These are phyloP conservation scores for Zaprionus gabonicus DNA, from an alignment of 1,140 invertebrate species.

Conservation along the genomic window DNA sequence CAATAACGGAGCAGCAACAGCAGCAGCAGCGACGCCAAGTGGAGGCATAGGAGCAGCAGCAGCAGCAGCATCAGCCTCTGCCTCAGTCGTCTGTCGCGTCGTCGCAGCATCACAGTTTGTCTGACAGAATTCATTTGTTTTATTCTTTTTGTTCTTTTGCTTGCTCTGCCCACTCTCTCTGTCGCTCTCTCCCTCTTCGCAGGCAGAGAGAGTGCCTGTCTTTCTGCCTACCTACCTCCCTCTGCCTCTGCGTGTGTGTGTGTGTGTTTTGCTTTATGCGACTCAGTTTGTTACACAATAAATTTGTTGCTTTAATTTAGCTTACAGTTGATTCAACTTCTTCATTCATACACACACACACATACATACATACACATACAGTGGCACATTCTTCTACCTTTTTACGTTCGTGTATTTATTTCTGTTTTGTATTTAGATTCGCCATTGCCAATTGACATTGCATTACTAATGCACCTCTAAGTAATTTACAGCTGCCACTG, in stretches of 20 bases:
- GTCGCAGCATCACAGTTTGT: conserved; percentile 45
- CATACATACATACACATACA: neutral
- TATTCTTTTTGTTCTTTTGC: conserved; percentile 58
- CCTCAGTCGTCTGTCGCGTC: neutral
- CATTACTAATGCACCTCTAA: conserved; percentile 40
- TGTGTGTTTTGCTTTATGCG: conserved; percentile 48
- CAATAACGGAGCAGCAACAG: conserved; percentile 61
- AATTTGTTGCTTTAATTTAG: conserved; percentile 58
- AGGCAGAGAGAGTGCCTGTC: conserved; percentile 2
- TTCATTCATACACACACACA: conserved; percentile 31
- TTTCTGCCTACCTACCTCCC: conserved; percentile 23
- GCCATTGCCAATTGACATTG: conserved; percentile 37
- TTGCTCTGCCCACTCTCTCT: conserved; percentile 34
- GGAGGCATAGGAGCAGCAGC: conserved; percentile 29
- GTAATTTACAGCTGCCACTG: conserved; percentile 27
- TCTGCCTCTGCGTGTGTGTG: conserved; percentile 17
- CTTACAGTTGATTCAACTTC: conserved; percentile 49
- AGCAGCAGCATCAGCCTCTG: neutral
- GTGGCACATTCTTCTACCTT: neutral
- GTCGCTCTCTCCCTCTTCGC: conserved; percentile 5
- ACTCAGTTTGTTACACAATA: conserved; percentile 79
- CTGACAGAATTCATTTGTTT: conserved; percentile 61
- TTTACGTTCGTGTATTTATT: conserved; percentile 13
- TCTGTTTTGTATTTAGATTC: conserved; percentile 18
- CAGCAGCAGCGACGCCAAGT: conserved; percentile 37